Evolutionary conservation across 1,140 invertebrate genomes (phyloP).

Genomic region (Apis cerana): DNA sequence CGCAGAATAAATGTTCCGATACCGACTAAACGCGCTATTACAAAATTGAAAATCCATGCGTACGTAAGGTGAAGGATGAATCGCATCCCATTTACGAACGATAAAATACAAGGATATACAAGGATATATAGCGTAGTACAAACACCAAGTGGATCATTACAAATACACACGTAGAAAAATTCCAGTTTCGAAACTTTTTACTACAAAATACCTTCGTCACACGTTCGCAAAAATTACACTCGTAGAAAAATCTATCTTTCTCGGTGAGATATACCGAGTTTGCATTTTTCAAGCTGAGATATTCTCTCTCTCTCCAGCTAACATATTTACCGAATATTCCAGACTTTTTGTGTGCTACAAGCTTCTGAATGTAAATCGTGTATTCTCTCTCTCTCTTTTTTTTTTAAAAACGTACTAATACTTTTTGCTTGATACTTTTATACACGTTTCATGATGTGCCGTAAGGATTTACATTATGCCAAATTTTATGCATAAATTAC

Average conservation of each 20-base stretch:
- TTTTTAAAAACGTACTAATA: no score
- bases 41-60: neutral
- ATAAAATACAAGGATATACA: no score
- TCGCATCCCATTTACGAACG: neutral
- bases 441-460: neutral
- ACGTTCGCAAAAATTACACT: neutral
- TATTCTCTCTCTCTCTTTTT: no score
- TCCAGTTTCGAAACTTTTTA: neutral
- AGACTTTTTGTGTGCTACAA: neutral
- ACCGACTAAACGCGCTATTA: neutral
- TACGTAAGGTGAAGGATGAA: neutral
- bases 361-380: slow-evolving; percentile 7
- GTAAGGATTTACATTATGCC: neutral
- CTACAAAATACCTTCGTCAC: neutral
- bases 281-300: neutral
- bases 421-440: no score
- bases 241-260: neutral
- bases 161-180: slow-evolving; percentile 35
- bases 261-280: neutral
- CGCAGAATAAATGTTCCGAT: neutral
- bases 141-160: neutral
- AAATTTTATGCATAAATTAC: no score
- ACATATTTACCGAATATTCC: neutral
- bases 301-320: no score
- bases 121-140: neutral